Base-by-base conservation (phyloP, 2,888 invertebrate genomes). In the Nomada ruficornis region DNA sequence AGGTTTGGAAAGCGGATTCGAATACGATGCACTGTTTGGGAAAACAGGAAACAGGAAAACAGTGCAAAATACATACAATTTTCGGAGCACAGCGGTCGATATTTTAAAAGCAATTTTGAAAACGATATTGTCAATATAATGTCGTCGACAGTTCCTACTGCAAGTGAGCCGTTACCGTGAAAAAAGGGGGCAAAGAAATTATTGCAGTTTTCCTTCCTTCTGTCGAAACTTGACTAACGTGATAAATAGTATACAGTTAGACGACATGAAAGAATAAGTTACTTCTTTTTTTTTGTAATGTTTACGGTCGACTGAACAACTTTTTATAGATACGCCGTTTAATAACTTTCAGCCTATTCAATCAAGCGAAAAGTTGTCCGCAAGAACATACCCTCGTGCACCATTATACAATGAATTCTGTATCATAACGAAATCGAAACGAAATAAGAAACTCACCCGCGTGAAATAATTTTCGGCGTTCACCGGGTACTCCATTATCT, bases 371-470 rank as follows among this genome's bases (percentile, higher is more conserved):
- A 36, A 71, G 60, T 10, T 29, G 15, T 0, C 3, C 13, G 23
- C 7, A 57, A 77, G 10, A 23, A 50, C 23, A 13, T 36, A 9
- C 5, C 5, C 1, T 3, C 23, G 18, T 1, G 44, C 44, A 23
- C 15, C 29, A 23, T 68, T 57, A 50, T 54, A 7, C 20, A 57
- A 26, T 9, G 13, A 57, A 68, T 63, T 29, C n/a, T 70, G 23
- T 20, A 57, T 36, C 36, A 23, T 13, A n/a, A 63, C 36, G 18
- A 52, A 70, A 3, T 15, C 64, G 26, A 36, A 52, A 65, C 67
- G 15, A 4, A 44, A 29, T 62, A 2, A 11, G 23, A 69, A 69
- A 80, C 85, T 86, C 80, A 86, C 88, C 78, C 83, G 75, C 26
- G 82, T 62, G 18, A 82, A 83, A 74, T 67, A 68, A 75, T 55